Conservation (phyloP, 2,888 invertebrate species). For the Suillia variegata region DNA sequence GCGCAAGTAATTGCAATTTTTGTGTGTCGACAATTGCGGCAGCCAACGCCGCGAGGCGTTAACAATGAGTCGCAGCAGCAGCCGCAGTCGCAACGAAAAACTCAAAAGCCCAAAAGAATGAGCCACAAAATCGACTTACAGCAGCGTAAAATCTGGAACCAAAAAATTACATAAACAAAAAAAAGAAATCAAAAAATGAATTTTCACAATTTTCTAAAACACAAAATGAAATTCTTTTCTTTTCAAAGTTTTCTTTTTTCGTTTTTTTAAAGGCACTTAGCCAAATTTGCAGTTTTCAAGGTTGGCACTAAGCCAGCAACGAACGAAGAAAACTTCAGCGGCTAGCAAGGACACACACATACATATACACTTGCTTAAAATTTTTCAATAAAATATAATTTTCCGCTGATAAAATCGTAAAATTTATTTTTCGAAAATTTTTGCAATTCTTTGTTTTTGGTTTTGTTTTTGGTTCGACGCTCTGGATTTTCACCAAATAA, state of each 20-base stretch:
- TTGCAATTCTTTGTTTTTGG: neutral
- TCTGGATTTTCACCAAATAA: too few relatives aligned
- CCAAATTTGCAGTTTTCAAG: neutral
- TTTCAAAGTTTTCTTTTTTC: neutral
- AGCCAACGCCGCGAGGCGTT: neutral
- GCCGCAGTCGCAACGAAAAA: neutral
- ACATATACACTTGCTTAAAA: neutral
- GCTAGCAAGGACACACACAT: neutral
- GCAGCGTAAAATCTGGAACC: neutral
- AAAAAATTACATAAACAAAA: neutral
- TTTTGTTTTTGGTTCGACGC: too few relatives aligned
- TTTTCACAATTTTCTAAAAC: neutral
- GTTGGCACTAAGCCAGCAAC: neutral
- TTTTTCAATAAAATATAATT: neutral
- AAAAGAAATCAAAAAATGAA: neutral
- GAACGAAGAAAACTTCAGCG: neutral
- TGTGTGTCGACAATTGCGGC: slow-evolving; percentile 1
- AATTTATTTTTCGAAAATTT: neutral
- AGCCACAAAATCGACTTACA: neutral
- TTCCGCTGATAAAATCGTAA: neutral
- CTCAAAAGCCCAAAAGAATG: too few relatives aligned
- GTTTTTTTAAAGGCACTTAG: neutral
- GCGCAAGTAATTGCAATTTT: too few relatives aligned
- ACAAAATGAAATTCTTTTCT: neutral
- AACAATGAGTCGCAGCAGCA: neutral